Percentiles rank a stretch among this genome's conserved stretches.
phyloP scores from a whole-genome alignment of 2,888 invertebrate genomes.

The Acrobasis repandana region DNA sequence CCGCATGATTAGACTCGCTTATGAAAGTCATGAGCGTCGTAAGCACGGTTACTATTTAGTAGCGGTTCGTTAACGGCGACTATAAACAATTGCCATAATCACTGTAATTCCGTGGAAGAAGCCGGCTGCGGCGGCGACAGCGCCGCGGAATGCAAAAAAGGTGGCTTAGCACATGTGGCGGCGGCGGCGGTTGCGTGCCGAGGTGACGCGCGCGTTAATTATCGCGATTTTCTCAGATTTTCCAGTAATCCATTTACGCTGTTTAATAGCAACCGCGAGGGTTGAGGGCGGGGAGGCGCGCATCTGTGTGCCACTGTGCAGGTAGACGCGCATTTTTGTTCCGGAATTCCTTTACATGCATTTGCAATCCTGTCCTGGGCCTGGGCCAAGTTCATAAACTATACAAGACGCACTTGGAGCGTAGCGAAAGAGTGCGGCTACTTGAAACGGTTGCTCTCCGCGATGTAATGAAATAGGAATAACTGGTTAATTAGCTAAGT shows the following conservation, averaged over 20 bases:
- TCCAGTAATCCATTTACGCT: conserved; percentile 77
- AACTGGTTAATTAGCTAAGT: conserved; percentile 31
- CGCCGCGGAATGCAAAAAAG: conserved; percentile 63
- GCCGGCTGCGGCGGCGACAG: conserved; percentile 48
- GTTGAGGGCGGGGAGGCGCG: conserved; percentile 47
- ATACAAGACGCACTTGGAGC: conserved; percentile 3
- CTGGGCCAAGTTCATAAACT: conserved; percentile 34
- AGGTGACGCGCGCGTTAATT: conserved; percentile 59
- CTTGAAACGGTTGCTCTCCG: conserved; percentile 22
- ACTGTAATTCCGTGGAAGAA: conserved; percentile 50
- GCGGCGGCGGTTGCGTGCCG: conserved; percentile 42
- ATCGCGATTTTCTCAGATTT: conserved; percentile 75
- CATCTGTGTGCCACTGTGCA: conserved; percentile 58
- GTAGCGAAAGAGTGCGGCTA: conserved; percentile 9
- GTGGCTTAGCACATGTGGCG: conserved; percentile 56
- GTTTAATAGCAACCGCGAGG: conserved; percentile 48
- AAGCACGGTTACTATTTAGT: conserved; percentile 30
- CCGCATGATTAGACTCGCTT: conserved; percentile 15
- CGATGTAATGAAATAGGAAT: conserved; percentile 25
- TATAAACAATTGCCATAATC: conserved; percentile 59
- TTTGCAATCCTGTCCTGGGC: conserved; percentile 74
- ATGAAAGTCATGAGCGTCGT: conserved; percentile 31
- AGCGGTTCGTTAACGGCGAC: conserved; percentile 44
- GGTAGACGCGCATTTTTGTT: conserved; percentile 76
- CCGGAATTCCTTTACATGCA: conserved; percentile 76